A percentile compares a stretch with the other conserved stretches of the same genome.
Evolutionary conservation across 2,113 vertebrate genomes (phyloP).

Genomic region (Daubentonia madagascariensis): DNA sequence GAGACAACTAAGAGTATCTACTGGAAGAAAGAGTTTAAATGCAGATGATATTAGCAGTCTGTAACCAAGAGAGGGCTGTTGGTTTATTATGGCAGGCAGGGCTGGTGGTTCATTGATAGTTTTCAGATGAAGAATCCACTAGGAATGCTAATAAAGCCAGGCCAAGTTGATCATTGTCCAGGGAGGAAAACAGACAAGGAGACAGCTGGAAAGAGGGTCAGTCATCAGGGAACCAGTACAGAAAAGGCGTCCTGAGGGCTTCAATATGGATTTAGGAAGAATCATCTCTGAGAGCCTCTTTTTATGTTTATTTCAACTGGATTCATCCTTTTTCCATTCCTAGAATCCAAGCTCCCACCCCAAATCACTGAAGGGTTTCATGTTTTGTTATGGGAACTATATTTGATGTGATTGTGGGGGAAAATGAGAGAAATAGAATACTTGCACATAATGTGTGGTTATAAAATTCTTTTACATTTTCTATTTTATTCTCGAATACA

Average conservation of each 20-base stretch:
- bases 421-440: background rate
- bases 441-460: background rate
- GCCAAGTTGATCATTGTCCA: background rate
- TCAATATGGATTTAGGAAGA: background rate
- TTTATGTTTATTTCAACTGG: background rate
- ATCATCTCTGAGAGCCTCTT: background rate
- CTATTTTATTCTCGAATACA: background rate
- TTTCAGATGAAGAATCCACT: background rate
- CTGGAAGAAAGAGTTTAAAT: background rate
- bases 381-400: background rate
- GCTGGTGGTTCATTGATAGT: background rate
- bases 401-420: background rate
- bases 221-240: background rate
- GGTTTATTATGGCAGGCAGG: background rate
- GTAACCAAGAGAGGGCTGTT: background rate
- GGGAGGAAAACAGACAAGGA: background rate
- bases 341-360: background rate
- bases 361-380: background rate
- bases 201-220: background rate
- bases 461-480: background rate
- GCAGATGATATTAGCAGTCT: background rate
- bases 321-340: background rate
- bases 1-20: background rate
- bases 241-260: background rate
- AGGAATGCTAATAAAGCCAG: background rate